Percentiles rank a stretch among this genome's conserved stretches.
phyloP scores from a whole-genome alignment of 2,113 vertebrate genomes.

The Morphnarchus princeps region DNA sequence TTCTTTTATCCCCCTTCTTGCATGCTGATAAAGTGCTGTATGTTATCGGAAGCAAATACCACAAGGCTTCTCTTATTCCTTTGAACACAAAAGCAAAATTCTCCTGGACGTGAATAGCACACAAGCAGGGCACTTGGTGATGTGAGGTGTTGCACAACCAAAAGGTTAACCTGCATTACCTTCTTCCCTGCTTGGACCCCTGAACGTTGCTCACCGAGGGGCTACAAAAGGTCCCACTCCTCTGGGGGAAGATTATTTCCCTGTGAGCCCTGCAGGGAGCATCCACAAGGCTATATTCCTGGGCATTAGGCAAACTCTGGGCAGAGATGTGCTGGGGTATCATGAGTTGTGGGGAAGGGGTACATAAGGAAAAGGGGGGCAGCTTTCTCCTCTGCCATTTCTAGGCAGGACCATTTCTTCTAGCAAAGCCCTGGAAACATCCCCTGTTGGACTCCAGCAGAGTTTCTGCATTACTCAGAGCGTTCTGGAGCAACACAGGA shows the following conservation, averaged over 20 bases:
- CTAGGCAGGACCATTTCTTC: background rate
- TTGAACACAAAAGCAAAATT: background rate
- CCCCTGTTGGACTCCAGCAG: background rate
- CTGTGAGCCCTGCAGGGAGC: background rate
- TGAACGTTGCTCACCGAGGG: background rate
- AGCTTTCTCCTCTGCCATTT: background rate
- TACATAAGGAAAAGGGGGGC: background rate
- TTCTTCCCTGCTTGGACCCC: background rate
- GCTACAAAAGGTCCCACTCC: background rate
- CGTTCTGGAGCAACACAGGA: rapidly evolving
- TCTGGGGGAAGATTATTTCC: background rate
- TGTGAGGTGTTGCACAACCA: background rate
- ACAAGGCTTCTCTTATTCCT: background rate
- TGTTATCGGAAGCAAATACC: background rate
- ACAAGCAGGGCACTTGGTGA: background rate
- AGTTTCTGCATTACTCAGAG: background rate
- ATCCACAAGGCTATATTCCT: background rate
- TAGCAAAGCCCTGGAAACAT: background rate
- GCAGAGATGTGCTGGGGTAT: background rate
- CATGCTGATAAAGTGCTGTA: background rate
- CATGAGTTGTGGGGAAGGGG: background rate
- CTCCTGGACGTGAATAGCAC: background rate
- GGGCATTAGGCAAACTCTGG: background rate
- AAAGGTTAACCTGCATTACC: background rate
- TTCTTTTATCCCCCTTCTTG: background rate